Evolutionary conservation across 1,140 invertebrate species (phyloP), one percentile per base, ranked within the genome.

Genomic region (Panagrolaimus sp.): DNA sequence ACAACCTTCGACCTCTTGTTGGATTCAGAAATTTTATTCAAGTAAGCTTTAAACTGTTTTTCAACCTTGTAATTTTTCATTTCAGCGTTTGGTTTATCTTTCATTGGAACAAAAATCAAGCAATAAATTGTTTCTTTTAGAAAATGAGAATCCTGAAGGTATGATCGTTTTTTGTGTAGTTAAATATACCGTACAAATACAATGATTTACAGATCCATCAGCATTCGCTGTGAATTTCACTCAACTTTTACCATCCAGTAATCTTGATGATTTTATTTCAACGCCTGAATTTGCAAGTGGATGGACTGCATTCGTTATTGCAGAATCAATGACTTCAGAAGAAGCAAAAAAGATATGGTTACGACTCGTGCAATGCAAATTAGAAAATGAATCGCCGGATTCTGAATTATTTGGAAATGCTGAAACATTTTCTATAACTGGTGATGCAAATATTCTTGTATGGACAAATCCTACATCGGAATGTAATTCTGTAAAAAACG

Each of bases 131-230:
- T 58, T 58, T 28, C 17, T 58, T 5, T 21, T 58, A 28, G 52
- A 58, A 58, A 58, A 58, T 26, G 52, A 21, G 4, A 58, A 58
- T 58, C 52, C 52, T 14, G 52, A 58, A 58, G 52, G 52, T 58
- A 58, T 8, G 2, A 6, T 58, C n/a, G n/a, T n/a, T 58, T 58
- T 58, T 3, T 0, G 1, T 58, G 8, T 0, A 21, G 1, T 58
- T 58, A 21, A 5, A 38, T 38, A 4, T 38, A 2, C 32, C 7
- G 32, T 38, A 4, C 32, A 38, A 38, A 38, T 38, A 2, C 32
- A 38, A 4, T 38, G 32, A 2, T 7, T 38, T 38, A 4, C 32
- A 38, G 32, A 38, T 38, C 32, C 32, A 38, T 38, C 32, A 38
- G 7, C 32, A 2, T 7, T 38, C 7, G 32, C 7, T 38, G 32